Evolutionary conservation across 2,888 invertebrate species (phyloP).

Genomic region (Phaedon cochleariae): DNA sequence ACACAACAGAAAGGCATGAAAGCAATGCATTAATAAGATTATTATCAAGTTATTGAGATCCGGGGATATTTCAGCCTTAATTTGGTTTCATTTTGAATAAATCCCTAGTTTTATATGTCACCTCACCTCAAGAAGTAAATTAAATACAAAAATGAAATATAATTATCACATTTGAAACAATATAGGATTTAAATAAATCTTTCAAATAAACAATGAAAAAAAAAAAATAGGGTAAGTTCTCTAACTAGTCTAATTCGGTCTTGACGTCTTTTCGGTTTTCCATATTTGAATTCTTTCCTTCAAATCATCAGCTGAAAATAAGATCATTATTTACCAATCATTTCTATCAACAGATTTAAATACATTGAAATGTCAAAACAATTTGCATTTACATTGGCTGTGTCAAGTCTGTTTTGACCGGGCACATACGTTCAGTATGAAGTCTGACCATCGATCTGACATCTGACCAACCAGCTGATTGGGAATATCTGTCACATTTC

Average conservation of each 20-base stretch:
- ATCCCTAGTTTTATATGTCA: constrained; percentile 18
- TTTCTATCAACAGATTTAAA: too few species aligned
- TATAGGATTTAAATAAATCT: constrained; percentile 36
- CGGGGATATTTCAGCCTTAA: constrained; percentile 29
- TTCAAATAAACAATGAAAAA: constrained; percentile 24
- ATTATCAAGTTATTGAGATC: constrained; percentile 24
- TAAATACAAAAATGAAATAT: constrained; percentile 39
- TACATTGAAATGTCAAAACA: too few species aligned
- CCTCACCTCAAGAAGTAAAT: constrained; percentile 30
- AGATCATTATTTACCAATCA: constrained; percentile 13
- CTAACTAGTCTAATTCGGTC: constrained; percentile 42
- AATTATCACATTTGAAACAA: constrained; percentile 36
- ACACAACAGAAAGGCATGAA: constrained; percentile 52
- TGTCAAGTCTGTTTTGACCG: too few species aligned
- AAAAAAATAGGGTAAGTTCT: constrained; percentile 16
- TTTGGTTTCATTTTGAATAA: constrained; percentile 18
- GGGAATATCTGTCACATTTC: too few species aligned
- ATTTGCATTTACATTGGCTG: too few species aligned
- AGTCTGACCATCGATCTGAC: too few species aligned
- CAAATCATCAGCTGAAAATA: constrained; percentile 77
- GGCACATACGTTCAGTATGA: too few species aligned
- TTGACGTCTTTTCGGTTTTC: constrained; percentile 80
- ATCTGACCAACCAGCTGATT: too few species aligned
- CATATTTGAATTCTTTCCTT: constrained; percentile 87
- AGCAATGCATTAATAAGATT: constrained; percentile 4